Evolutionary conservation across 2,113 vertebrate genomes (phyloP), one percentile per base, ranked within the genome.

Genomic region (Thalassarche chlororhynchos): DNA sequence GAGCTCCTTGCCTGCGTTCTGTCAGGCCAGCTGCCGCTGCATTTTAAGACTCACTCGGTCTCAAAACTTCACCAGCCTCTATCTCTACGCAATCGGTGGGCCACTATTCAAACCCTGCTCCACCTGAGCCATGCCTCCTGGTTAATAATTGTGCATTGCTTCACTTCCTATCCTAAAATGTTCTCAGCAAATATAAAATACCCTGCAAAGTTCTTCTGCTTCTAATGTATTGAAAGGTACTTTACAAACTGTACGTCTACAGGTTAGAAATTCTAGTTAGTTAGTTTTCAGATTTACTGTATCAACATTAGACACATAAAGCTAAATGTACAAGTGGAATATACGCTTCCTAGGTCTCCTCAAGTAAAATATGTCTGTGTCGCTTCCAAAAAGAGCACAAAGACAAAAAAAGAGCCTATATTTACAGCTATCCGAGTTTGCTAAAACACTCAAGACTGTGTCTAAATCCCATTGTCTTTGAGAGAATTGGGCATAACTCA

Each of bases 171-270:
- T 1, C 77, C 55, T 5, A 18, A 52, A 81, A 25, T 1, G 2
- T 31, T 15, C 83, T 19, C 32, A 4, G 36, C 72, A 19, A 47
- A 7, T 4, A 17, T 1, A 26, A 8, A 26, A 14, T 4, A 16
- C n/a, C 32, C 25, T 2, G 1, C 0, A 1, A 40, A n/a, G 40
- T 3, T 31, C n/a, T 47, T 20, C 5, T 28, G 74, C 42, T 75
- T 23, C 46, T 14, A 6, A 7, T 5, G 40, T 2, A 23, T 1
- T 2, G 7, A 12, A 52, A 40, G 11, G 29, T 8, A 6, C 34
- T 36, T 44, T 40, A 34, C 31, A 25, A 36, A 7, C 60, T 0
- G 0, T 1, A 2, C 0, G 0, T 1, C 18, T 58, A 1, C 70
- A 44, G 54, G 24, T 38, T 11, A 17, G 36, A 34, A 44, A 52